Evolutionary conservation across 2,113 vertebrate genomes (phyloP), one percentile per base, ranked within the genome.

Genomic region (Melanotaenia duboulayi): DNA sequence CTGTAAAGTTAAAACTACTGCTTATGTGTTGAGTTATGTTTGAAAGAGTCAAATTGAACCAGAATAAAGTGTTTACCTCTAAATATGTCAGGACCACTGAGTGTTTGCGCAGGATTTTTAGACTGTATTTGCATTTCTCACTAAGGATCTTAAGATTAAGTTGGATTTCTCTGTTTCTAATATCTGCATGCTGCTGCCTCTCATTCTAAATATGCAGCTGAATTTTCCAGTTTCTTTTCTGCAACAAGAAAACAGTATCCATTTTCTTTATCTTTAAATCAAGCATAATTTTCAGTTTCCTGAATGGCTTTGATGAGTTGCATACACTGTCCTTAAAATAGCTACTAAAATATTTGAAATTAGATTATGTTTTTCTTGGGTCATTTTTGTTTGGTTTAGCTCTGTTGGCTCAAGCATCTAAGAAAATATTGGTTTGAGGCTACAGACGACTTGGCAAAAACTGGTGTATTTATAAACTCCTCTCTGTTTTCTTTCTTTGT

Each of bases 401-500:
- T 4, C 69, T 71, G 39, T 59, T 89, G 73, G 85, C 83, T 76
- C 54, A 10, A 5, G 62, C 76, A 50, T 74, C 56, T 51, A 46
- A 58, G 65, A 76, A 70, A 81, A 61, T 40, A 64, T 61, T 86
- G 70, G 51, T 84, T 69, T 69, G 67, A 79, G 78, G 69, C 72
- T 83, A 71, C 62, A 62, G 83, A 51, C 32, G 19, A 71, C 59
- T 89, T 89, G 84, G 81, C 79, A 80, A 80, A 82, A 83, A 78
- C 64, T 65, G 75, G 55, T 68, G 60, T 25, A 14, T 79, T 76
- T 66, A 72, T 59, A 70, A 65, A 0, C 61, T 66, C 28, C 52
- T 82, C 23, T 67, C 25, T 71, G 51, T 59, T 65, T 54, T 23
- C 11, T 17, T 35, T 52, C 25, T 62, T 51, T 32, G 7, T 10